Conservation (phyloP, 2,113 vertebrate species). For the Sylvia atricapilla region DNA sequence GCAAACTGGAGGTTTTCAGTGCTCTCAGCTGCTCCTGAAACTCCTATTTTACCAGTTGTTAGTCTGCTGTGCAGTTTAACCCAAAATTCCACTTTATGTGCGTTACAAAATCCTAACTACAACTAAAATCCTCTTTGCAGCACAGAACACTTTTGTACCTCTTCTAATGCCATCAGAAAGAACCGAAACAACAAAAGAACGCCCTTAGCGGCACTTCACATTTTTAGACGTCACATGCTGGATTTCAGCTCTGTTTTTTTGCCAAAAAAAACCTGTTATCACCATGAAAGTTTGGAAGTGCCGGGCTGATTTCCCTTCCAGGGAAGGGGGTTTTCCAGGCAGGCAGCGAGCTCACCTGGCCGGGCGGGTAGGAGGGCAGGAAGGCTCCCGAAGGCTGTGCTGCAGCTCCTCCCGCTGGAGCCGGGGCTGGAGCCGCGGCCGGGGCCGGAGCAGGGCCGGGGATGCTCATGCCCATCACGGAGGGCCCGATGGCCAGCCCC, state of each 20-base stretch:
- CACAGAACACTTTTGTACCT: not conserved
- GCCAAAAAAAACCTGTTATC: not conserved
- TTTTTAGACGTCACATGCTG: accelerated
- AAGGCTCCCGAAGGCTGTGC: slow-evolving; percentile 70
- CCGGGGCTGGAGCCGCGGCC: slow-evolving; percentile 39
- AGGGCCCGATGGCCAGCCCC: slow-evolving; percentile 78
- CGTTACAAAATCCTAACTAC: not conserved
- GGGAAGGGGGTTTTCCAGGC: not conserved
- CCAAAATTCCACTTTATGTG: not conserved
- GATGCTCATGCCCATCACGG: slow-evolving; percentile 79
- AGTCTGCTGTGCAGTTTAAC: not conserved
- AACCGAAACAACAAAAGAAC: not conserved
- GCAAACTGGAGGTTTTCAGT: not conserved
- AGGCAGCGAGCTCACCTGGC: slow-evolving; percentile 59
- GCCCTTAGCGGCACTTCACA: accelerated
- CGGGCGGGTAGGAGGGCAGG: slow-evolving; percentile 72
- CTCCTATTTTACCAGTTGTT: not conserved
- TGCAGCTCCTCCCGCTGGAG: slow-evolving; percentile 64
- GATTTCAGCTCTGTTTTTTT: not conserved
- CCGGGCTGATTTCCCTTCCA: not conserved
- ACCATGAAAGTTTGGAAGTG: accelerated
- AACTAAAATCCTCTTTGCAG: not conserved
- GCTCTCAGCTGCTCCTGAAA: not conserved
- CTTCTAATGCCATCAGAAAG: not conserved
- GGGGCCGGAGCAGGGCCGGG: slow-evolving; percentile 36